These are phyloP conservation scores for Heliconius hermathena DNA, from an alignment of 1,140 invertebrate species.

Conservation along the genomic window DNA sequence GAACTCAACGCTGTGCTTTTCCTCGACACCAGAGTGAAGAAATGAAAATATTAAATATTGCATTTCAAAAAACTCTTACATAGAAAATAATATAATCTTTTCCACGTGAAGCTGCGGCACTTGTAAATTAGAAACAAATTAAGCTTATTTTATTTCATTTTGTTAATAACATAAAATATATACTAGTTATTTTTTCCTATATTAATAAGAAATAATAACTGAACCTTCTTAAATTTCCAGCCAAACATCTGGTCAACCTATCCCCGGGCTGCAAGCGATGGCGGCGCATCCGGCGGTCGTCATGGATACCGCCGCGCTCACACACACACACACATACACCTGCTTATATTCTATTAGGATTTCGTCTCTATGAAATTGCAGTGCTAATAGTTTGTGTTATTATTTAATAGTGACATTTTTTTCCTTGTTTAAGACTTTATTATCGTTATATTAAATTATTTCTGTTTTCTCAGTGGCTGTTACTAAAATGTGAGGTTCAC, in stretches of 20 bases:
- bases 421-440: too few species aligned
- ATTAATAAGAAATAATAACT: background rate
- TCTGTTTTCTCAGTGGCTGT: too few species aligned
- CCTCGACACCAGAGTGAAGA: too few species aligned
- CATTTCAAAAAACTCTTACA: too few species aligned
- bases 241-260: constrained; percentile 45
- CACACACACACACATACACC: constrained; percentile 43
- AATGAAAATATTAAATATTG: too few species aligned
- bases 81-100: too few species aligned
- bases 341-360: constrained; percentile 31
- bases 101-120: background rate
- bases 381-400: background rate
- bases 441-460: too few species aligned
- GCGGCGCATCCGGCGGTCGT: constrained; percentile 65
- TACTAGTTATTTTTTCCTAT: background rate
- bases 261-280: constrained; percentile 54
- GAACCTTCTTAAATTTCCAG: background rate
- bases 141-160: background rate
- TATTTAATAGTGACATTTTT: background rate
- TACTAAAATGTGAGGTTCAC: too few species aligned
- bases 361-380: background rate
- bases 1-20: too few species aligned
- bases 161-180: background rate
- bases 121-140: too few species aligned
- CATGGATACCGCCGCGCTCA: constrained; percentile 59